These are phyloP conservation scores for Calcarius lapponicus DNA, from an alignment of 2,797 vertebrate species.

Conservation along the genomic window DNA sequence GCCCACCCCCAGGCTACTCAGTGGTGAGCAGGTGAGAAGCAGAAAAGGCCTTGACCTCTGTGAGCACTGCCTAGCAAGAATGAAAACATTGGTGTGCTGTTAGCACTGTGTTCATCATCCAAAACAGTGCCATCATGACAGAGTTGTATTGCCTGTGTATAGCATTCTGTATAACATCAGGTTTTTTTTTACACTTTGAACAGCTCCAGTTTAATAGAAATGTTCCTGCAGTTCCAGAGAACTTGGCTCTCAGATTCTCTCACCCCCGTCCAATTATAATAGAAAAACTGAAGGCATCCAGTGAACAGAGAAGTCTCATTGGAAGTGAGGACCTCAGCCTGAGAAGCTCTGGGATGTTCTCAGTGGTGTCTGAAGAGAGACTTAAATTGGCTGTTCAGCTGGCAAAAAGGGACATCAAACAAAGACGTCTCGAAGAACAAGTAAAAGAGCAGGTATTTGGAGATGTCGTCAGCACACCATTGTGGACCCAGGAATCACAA, in stretches of 20 bases:
- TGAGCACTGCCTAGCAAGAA: neutral
- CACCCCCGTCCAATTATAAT: constrained; percentile 87
- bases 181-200: constrained; percentile 17
- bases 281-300: constrained; percentile 81
- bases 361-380: constrained; percentile 88
- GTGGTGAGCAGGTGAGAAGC: neutral
- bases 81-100: neutral
- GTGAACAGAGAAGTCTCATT: neutral
- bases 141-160: neutral
- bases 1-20: neutral
- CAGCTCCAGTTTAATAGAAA: constrained; percentile 90
- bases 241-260: constrained; percentile 80
- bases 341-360: constrained; percentile 81
- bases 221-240: constrained; percentile 75
- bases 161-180: neutral
- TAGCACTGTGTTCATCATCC: neutral
- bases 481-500: neutral
- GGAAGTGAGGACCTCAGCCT: constrained; percentile 41
- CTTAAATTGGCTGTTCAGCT: constrained; percentile 85
- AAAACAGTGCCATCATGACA: neutral
- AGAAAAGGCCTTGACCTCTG: neutral
- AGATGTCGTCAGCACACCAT: neutral
- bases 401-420: constrained; percentile 87
- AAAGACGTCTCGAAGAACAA: constrained; percentile 71
- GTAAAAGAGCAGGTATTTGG: neutral